Conservation (phyloP, 2,113 vertebrate species). For the Sinosuthora webbiana region DNA sequence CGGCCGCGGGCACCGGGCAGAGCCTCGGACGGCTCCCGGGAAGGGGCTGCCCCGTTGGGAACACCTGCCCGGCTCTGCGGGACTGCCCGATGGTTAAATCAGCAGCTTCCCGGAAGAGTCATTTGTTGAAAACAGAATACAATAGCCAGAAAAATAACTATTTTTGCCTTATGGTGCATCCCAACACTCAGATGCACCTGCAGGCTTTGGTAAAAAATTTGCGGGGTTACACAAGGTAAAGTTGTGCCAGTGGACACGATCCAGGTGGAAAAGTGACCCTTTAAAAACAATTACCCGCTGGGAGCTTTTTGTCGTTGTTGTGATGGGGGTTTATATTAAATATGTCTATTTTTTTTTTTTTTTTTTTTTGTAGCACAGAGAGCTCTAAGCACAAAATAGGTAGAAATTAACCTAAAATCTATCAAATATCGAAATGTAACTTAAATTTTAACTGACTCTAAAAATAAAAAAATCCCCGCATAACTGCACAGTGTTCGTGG, state of each 20-base stretch:
- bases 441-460: not conserved
- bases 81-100: not conserved
- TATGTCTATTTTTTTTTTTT: too few relatives aligned
- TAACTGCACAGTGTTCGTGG: accelerated
- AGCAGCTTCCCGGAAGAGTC: not conserved
- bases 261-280: not conserved
- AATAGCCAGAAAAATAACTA: not conserved
- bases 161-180: not conserved
- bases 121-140: not conserved
- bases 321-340: not conserved
- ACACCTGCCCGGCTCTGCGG: not conserved
- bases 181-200: not conserved
- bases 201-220: not conserved
- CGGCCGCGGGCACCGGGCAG: not conserved
- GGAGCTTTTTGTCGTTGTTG: not conserved
- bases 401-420: not conserved
- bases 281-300: not conserved
- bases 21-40: not conserved
- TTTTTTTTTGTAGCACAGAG: not conserved
- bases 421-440: not conserved
- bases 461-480: not conserved
- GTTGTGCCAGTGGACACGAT: not conserved
- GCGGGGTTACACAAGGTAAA: not conserved
- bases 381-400: not conserved
- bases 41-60: not conserved